Evolutionary conservation across 1,140 invertebrate species (phyloP).

Genomic region (Tetramorium simillimum): DNA sequence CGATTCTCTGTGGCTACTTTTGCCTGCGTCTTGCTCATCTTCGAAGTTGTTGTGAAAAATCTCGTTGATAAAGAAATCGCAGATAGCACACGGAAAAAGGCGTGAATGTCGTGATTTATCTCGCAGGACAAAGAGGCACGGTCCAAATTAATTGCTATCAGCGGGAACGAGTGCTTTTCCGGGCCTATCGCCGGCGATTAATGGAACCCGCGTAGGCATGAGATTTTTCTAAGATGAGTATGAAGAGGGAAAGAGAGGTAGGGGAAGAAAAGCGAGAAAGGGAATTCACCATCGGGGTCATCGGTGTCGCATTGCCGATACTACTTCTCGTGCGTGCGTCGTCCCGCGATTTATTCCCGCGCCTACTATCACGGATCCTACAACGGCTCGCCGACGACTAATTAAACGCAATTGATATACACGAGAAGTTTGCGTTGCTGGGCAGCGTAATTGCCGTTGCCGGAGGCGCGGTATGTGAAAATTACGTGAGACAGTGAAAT

Average conservation of each 20-base stretch:
- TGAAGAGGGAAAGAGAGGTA: background rate
- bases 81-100: background rate
- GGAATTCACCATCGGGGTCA: conserved; percentile 70
- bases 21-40: background rate
- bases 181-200: conserved; percentile 22
- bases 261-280: background rate
- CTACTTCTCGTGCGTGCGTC: conserved; percentile 43
- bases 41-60: background rate
- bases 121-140: background rate
- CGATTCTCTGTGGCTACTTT: background rate
- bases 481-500: conserved; percentile 30
- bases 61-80: background rate
- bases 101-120: background rate
- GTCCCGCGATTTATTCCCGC: conserved; percentile 66
- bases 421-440: conserved; percentile 13
- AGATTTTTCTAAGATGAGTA: background rate
- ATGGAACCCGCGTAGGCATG: background rate
- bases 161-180: conserved; percentile 2
- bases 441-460: conserved; percentile 55
- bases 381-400: conserved; percentile 54
- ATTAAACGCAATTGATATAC: conserved; percentile 74
- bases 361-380: conserved; percentile 45
- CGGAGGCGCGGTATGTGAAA: conserved; percentile 21
- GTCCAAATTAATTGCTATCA: conserved; percentile 66
- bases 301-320: conserved; percentile 63